A percentile compares a stretch with the other conserved stretches of the same genome.
These are phyloP conservation scores for Cryptotis parvus DNA, from an alignment of 2,113 vertebrate genomes.

Conservation along the genomic window DNA sequence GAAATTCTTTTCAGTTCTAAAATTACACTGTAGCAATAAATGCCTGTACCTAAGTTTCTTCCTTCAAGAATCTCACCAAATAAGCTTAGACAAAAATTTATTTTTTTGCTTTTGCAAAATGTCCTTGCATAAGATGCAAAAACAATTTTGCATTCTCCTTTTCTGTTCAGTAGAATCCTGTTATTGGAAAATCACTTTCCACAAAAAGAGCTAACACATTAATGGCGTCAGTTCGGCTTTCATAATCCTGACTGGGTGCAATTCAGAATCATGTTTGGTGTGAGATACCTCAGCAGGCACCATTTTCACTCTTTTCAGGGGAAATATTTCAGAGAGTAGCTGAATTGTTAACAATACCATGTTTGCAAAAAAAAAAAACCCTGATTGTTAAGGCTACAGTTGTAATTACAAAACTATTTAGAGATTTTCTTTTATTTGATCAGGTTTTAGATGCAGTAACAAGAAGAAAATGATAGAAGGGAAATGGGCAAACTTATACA, in stretches of 20 bases:
- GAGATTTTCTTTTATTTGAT: conserved; percentile 23
- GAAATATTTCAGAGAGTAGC: conserved; percentile 30
- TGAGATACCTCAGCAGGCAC: conserved; percentile 23
- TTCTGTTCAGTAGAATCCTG: not conserved
- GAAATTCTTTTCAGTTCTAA: conserved; percentile 35
- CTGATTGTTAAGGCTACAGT: not conserved
- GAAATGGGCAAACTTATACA: not conserved
- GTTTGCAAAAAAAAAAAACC: conserved; percentile 31
- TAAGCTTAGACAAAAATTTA: conserved; percentile 3
- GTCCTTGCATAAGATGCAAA: not conserved
- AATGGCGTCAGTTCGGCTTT: conserved; percentile 17
- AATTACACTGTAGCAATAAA: conserved; percentile 43
- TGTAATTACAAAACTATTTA: conserved; percentile 2
- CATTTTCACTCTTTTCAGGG: conserved; percentile 54
- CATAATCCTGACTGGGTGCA: not conserved
- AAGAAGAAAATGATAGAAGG: not conserved
- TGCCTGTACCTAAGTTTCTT: conserved; percentile 19
- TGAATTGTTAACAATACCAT: conserved; percentile 1
- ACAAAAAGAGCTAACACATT: not conserved
- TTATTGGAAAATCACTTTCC: conserved; percentile 9
- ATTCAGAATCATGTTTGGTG: conserved; percentile 17
- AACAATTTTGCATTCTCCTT: not conserved
- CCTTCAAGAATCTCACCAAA: conserved; percentile 40
- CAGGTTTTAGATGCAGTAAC: conserved; percentile 10
- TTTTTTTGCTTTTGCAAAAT: not conserved